Base-by-base conservation (phyloP, 2,888 invertebrate species). In the Phragmatobia fuliginosa region DNA sequence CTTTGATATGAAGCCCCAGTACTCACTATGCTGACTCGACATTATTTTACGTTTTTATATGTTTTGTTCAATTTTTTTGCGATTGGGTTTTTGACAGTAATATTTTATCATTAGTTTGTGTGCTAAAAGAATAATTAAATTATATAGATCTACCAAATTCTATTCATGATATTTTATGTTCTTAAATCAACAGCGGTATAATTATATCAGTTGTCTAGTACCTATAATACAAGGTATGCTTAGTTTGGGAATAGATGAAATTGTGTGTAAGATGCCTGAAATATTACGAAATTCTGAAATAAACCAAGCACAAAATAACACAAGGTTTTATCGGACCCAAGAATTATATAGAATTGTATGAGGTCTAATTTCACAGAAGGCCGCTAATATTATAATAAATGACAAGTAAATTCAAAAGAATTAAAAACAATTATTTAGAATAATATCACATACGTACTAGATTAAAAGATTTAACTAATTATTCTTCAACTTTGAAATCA, bases 1-100 rank as follows among this genome's bases (percentile, higher is more conserved):
- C 79, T 86, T 81, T 85, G 79, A 81, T 87, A 82, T 78, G 77
- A 49, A 81, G 70, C 63, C 77, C 67, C 73, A 68, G 79, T 81
- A 70, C 66, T 74, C 75, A 71, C 73, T 79, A 72, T 76, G 75
- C 75, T 76, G 64, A 68, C 49, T 69, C 61, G 66, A 67, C 33
- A 71, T 64, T 59, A 68, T 72, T 70, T 71, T 73, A 75, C 52
- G 71, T 68, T 66, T 67, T 66, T 67, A 59, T 61, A 33, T 70
- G 69, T 69, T 52, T 38, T 49, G 62, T 32, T 70, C 61, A 58
- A 66, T 76, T 71, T 69, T 74, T 65, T 32, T 52, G 61, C 25
- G 28, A 41, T 67, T 60, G 49, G 10, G 66, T 38, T 61, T 60
- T 25, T 32, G 14, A 28, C 14, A 25, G 5, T 28, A 25, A 28